Conservation (phyloP, 1,140 invertebrate genomes). For the Leptonema lineaticorne region DNA sequence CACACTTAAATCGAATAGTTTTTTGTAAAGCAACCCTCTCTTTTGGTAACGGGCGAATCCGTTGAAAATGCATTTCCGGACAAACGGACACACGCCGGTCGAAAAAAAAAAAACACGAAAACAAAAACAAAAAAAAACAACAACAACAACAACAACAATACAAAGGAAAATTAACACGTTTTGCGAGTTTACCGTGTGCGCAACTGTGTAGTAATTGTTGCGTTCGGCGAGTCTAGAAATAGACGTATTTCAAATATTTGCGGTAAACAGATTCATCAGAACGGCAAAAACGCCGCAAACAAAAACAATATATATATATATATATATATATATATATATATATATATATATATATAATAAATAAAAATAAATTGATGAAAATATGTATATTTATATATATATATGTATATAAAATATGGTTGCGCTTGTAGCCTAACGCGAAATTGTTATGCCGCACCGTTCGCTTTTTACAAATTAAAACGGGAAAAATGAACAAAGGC, state of each 20-base stretch:
- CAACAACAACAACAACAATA: too few relatives aligned
- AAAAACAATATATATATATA: not conserved
- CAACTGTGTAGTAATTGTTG: conserved; percentile 21
- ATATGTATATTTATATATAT: not conserved
- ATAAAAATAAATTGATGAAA: too few relatives aligned
- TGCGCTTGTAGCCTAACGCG: not conserved
- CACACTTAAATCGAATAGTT: too few relatives aligned
- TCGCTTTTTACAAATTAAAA: conserved; percentile 29
- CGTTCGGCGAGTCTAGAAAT: not conserved
- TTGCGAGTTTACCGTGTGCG: not conserved
- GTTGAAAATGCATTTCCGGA: conserved; percentile 20
- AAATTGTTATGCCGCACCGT: too few relatives aligned
- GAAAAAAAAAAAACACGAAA: too few relatives aligned
- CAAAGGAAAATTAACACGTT: conserved; percentile 23
- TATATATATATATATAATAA: too few relatives aligned
- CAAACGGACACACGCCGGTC: conserved; percentile 11
- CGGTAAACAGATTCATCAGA: conserved; percentile 26
- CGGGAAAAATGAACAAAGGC: conserved; percentile 30
- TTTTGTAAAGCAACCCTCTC: conserved; percentile 8
- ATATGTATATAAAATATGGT: not conserved
- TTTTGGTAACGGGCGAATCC: not conserved
- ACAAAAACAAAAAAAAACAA: too few relatives aligned
- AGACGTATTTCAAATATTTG: conserved; percentile 9
- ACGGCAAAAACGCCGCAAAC: not conserved
- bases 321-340: not conserved